A percentile compares a stretch with the other conserved stretches of the same genome.
Evolutionary conservation across 2,113 vertebrate genomes (phyloP).

Genomic region (Mixornis gularis): DNA sequence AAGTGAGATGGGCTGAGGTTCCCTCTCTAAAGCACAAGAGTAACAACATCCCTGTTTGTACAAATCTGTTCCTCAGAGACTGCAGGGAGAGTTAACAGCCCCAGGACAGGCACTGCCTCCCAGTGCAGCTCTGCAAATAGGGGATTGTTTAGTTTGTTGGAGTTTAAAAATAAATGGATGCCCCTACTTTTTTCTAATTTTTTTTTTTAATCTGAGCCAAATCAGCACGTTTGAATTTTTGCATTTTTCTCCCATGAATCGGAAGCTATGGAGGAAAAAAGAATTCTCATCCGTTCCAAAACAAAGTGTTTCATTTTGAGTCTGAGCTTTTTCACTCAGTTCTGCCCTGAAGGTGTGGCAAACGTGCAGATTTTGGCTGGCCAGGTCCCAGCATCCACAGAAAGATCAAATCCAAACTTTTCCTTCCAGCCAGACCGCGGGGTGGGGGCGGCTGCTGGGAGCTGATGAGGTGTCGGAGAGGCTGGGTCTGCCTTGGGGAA

Average conservation of each 20-base stretch:
- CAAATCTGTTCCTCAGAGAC: not conserved
- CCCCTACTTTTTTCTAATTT: not conserved
- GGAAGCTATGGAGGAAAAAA: not conserved
- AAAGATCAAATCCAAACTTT: not conserved
- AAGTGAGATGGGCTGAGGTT: not conserved
- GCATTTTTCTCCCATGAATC: not conserved
- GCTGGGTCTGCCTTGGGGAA: not conserved
- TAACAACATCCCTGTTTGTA: rapidly evolving
- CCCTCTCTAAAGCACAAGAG: not conserved
- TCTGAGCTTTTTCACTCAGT: not conserved
- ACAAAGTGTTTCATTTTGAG: not conserved
- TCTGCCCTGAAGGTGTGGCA: not conserved
- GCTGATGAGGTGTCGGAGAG: not conserved
- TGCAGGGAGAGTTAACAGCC: not conserved
- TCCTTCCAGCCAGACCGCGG: not conserved
- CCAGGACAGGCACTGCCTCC: not conserved
- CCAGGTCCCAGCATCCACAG: not conserved
- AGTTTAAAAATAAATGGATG: not conserved
- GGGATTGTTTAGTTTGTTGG: not conserved
- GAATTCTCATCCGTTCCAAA: not conserved
- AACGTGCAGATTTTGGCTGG: not conserved
- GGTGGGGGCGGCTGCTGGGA: not conserved
- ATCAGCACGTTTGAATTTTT: not conserved
- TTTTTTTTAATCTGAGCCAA: not conserved
- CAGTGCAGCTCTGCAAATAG: not conserved